Evolutionary conservation across 2,113 vertebrate genomes (phyloP), one percentile per base, ranked within the genome.

Genomic region (Riparia riparia): DNA sequence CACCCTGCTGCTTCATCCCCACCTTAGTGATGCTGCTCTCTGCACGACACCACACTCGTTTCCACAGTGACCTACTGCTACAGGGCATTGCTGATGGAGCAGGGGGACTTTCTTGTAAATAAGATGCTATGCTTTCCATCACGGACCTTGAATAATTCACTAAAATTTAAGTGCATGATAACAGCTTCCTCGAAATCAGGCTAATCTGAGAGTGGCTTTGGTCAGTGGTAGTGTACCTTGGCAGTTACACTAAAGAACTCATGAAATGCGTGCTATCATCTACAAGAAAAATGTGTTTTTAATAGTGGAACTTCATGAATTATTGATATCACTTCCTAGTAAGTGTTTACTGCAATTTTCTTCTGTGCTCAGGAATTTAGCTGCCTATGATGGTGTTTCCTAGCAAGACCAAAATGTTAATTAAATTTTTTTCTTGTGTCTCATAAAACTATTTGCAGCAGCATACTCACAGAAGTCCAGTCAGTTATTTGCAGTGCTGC

Each of bases 91-190:
- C 53, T 88, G 42, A 72, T 60, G 42, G 61, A 93, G 65, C 61
- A 79, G 0, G 32, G 49, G 28, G 66, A 29, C 47, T 90, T 61
- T 18, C 68, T 92, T 81, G 51, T 94, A 91, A 95, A 94, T 91
- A 64, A 95, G 74, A 51, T 51, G 63, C 44, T 73, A 2, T 90
- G 63, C 60, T 78, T 87, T 91, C 47, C 39, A 5, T 89, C 51
- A n/a, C 79, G 74, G 61, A 29, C 45, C 51, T 89, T 69, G 79
- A 94, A 86, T 90, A 91, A 95, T 95, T 94, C 93, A 83, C 70
- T 82, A 25, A 66, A 90, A 83, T 87, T 68, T 39, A 69, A 81
- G 53, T 58, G 80, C 47, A 9, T 20, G 34, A 10, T 64, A 89
- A 83, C 47, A 86, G 77, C 64, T 86, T 93, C 53, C 32, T 86